phyloP scores from a whole-genome alignment of 1,140 invertebrate species.

The Drosophila tropicalis region DNA sequence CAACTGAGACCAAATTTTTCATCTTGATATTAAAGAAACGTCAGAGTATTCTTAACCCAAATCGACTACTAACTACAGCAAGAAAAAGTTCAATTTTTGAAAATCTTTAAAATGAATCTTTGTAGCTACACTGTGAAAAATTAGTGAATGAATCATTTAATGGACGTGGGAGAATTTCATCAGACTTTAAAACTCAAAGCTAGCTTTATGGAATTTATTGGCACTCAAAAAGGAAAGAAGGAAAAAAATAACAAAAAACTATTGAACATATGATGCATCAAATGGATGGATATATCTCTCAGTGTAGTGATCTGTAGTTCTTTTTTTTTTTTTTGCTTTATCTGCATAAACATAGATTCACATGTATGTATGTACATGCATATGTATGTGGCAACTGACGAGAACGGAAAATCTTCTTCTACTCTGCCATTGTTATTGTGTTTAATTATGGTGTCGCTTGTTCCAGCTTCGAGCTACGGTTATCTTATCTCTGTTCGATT shows the following conservation, averaged over 20 bases:
- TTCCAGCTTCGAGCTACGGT: constrained; percentile 5
- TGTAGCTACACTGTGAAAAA: background rate
- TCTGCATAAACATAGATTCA: background rate
- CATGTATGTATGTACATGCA: background rate
- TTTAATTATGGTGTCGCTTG: constrained; percentile 61
- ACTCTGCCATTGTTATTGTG: background rate
- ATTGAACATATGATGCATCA: background rate
- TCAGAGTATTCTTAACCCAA: too few relatives aligned
- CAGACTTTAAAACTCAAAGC: too few relatives aligned
- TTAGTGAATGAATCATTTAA: background rate
- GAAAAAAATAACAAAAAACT: background rate
- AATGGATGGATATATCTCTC: background rate
- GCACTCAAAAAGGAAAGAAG: too few relatives aligned
- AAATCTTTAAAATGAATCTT: too few relatives aligned
- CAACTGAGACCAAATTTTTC: background rate
- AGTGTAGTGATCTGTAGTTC: background rate
- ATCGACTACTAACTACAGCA: too few relatives aligned
- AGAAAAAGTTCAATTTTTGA: too few relatives aligned
- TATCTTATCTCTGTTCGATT: constrained; percentile 53
- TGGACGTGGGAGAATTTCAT: too few relatives aligned
- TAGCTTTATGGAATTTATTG: too few relatives aligned
- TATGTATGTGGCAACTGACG: background rate
- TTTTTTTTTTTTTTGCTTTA: background rate
- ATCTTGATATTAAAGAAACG: background rate
- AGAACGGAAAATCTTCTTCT: background rate